Evolutionary conservation across 2,888 invertebrate genomes (phyloP).

Genomic region (Clanis bilineata): DNA sequence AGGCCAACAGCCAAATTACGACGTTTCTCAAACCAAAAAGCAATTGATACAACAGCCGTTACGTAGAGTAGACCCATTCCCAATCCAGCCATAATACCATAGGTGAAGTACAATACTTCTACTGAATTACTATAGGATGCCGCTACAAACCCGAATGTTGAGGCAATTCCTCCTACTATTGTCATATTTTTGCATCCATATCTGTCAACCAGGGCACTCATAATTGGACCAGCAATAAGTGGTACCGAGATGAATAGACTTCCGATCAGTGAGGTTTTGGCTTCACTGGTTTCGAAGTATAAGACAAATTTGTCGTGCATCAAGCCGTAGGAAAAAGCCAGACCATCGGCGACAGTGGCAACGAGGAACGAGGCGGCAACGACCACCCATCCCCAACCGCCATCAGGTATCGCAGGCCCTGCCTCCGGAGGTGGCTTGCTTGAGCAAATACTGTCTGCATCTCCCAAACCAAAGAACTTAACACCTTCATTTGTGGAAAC

Average conservation of each 20-base stretch:
- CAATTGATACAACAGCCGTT: slow-evolving; percentile 94
- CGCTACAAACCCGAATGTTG: slow-evolving; percentile 89
- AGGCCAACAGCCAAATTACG: slow-evolving; percentile 93
- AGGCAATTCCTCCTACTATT: slow-evolving; percentile 86
- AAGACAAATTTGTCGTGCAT: slow-evolving; percentile 90
- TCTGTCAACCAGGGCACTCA: slow-evolving; percentile 92
- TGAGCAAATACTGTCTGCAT: slow-evolving; percentile 76
- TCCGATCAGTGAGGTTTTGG: slow-evolving; percentile 94
- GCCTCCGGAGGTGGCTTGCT: slow-evolving; percentile 55
- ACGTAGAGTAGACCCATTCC: slow-evolving; percentile 93
- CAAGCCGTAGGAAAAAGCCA: slow-evolving; percentile 96
- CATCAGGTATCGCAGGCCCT: slow-evolving; percentile 87
- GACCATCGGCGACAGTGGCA: slow-evolving; percentile 95
- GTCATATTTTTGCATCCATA: slow-evolving; percentile 92
- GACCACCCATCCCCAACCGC: slow-evolving; percentile 96
- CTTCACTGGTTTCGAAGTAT: slow-evolving; percentile 89
- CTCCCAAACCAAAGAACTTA: slow-evolving; percentile 78
- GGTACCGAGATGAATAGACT: slow-evolving; percentile 95
- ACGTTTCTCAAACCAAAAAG: slow-evolving; percentile 95
- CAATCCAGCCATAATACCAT: slow-evolving; percentile 91
- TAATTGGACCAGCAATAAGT: slow-evolving; percentile 90
- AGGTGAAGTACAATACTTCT: slow-evolving; percentile 90
- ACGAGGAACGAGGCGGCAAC: slow-evolving; percentile 92
- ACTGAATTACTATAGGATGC: slow-evolving; percentile 88
- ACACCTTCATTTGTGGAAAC: slow-evolving; percentile 74